Base-by-base conservation (phyloP, 2,888 invertebrate species). In the Serripes groenlandicus region DNA sequence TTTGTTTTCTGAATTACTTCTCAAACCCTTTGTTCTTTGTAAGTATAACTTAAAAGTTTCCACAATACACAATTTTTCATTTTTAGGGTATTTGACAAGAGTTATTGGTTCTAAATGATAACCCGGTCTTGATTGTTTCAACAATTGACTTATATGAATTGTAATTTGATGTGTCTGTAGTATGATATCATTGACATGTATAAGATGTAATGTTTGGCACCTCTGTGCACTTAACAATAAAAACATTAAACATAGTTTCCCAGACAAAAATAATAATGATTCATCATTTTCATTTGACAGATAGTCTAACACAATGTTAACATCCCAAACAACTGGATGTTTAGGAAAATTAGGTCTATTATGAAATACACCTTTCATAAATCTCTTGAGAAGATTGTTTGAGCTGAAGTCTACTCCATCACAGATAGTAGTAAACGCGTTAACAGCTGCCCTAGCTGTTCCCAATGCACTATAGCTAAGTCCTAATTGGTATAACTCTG, bases 101-200 rank as follows among this genome's bases (percentile, higher is more conserved):
- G 34, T 21, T 11, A 82, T 56, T 28, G 54, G 68, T 1, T 35
- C 35, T 7, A 75, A n/a, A 69, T 84, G 82, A 34, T 64, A n/a
- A n/a, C 76, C 77, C 15, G 84, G 84, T 26, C 58, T 68, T 26
- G 84, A 82, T 32, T 56, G 52, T 81, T 86, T 86, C 21, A 83
- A 60, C 28, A 86, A 30, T 30, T 78, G 81, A 35, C 58, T 49
- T 7, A 68, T 70, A n/a, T n/a, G n/a, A n/a, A n/a, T n/a, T n/a
- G n/a, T n/a, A n/a, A n/a, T n/a, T n/a, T n/a, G n/a, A n/a, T n/a
- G n/a, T n/a, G n/a, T n/a, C n/a, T n/a, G n/a, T 52, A 21, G 23
- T 21, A 56, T 58, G 2, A 79, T 26, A 60, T 56, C 84, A 69
- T 49, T 81, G 80, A 30, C 72, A 83, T 23, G 83, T 74, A 34